Percentiles rank a stretch among this genome's conserved stretches.
Evolutionary conservation across 1,140 invertebrate genomes (phyloP).

Genomic region (Euborellia annulipes): DNA sequence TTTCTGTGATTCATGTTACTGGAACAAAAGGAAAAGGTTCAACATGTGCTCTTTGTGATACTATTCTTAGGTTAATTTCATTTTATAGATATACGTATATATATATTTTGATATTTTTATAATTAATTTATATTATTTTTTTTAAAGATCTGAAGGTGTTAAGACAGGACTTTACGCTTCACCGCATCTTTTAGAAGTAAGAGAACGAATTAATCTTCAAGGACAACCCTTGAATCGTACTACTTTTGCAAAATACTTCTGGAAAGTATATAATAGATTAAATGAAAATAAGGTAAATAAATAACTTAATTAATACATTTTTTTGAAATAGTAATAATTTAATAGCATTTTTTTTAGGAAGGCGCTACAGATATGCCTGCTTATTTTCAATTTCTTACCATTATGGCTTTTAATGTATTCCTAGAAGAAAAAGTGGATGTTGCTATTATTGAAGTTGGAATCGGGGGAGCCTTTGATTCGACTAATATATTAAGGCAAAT

Average conservation of each 20-base stretch:
- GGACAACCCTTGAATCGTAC: constrained; percentile 57
- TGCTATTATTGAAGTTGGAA: constrained; percentile 90
- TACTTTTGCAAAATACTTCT: constrained; percentile 69
- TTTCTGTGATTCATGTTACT: constrained; percentile 82
- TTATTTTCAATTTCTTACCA: constrained; percentile 89
- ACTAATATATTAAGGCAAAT: constrained; percentile 78
- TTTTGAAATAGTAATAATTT: constrained; percentile 7
- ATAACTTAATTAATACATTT: background rate
- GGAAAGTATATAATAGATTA: constrained; percentile 57
- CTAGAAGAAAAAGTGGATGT: constrained; percentile 77
- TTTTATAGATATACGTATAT: background rate
- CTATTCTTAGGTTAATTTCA: constrained; percentile 57
- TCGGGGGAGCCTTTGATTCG: constrained; percentile 86
- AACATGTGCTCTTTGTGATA: constrained; percentile 85
- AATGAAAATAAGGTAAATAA: constrained; percentile 26
- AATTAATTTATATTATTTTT: background rate
- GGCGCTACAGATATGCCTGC: constrained; percentile 62
- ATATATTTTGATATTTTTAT: too few relatives aligned
- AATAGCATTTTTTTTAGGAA: constrained; percentile 29
- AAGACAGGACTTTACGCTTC: constrained; percentile 93
- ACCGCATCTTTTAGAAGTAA: constrained; percentile 80
- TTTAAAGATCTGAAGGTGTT: constrained; percentile 42
- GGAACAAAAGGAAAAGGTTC: constrained; percentile 96
- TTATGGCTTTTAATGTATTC: constrained; percentile 84
- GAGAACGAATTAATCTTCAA: constrained; percentile 85